Evolutionary conservation across 2,888 invertebrate species (phyloP).

Genomic region (Leptopilina drosophilae): DNA sequence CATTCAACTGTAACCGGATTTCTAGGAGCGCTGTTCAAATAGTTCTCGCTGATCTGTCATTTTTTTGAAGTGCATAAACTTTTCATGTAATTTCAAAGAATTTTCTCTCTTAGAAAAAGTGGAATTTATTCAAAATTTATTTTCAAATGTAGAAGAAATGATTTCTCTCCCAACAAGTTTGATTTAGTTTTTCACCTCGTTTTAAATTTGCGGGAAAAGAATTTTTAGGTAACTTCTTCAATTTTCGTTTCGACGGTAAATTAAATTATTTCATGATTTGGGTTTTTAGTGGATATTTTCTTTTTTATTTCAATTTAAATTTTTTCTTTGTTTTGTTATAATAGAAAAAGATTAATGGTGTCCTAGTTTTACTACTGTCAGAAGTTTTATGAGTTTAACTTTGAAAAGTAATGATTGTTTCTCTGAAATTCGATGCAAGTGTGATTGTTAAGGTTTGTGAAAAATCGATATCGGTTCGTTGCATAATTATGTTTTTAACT

Average conservation of each 20-base stretch:
- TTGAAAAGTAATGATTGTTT: slow-evolving; percentile 9
- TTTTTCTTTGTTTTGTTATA: background rate
- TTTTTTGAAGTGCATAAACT: slow-evolving; percentile 15
- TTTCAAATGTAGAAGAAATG: background rate
- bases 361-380: background rate
- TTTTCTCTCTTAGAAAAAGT: background rate
- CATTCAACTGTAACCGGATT: slow-evolving; percentile 20
- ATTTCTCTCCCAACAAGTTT: background rate
- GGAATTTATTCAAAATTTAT: background rate
- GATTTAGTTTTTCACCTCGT: too few species aligned
- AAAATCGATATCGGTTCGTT: background rate
- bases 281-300: too few species aligned
- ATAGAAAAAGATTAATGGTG: background rate
- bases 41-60: slow-evolving; percentile 15
- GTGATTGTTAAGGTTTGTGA: background rate
- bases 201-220: too few species aligned
- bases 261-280: too few species aligned
- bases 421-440: background rate
- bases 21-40: slow-evolving; percentile 17
- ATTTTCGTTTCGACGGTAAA: too few species aligned
- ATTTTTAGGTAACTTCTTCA: too few species aligned
- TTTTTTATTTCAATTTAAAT: too few species aligned
- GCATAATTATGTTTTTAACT: background rate
- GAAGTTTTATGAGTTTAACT: background rate
- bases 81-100: background rate